These are phyloP conservation scores for Ambastaia sidthimunki DNA, from an alignment of 2,797 vertebrate genomes.

Conservation along the genomic window DNA sequence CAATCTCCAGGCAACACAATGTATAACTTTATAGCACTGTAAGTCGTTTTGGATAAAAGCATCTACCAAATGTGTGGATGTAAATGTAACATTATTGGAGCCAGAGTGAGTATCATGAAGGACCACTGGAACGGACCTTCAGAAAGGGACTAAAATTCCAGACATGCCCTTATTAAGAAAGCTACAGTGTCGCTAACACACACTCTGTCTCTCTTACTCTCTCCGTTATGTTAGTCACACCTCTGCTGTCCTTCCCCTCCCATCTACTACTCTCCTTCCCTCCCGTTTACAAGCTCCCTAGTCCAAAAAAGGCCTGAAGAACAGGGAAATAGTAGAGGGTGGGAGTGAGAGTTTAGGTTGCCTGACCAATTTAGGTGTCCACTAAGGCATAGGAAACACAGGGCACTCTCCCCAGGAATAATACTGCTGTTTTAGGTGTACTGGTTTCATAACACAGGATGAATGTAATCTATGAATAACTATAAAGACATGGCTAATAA, in stretches of 20 bases:
- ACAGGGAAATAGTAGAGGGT: constrained; percentile 67
- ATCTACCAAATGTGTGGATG: too few relatives aligned
- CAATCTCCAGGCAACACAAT: too few relatives aligned
- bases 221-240: constrained; percentile 61
- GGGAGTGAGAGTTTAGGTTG: constrained; percentile 61
- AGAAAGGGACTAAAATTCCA: constrained; percentile 59
- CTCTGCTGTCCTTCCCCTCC: constrained; percentile 50
- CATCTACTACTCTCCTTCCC: constrained; percentile 18
- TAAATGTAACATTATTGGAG: background rate
- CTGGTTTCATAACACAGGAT: background rate
- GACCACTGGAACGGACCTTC: constrained; percentile 28
- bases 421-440: constrained; percentile 38
- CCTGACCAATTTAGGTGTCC: constrained; percentile 62
- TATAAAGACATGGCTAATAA: background rate
- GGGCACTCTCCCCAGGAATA: constrained; percentile 49
- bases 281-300: constrained; percentile 74
- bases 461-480: constrained; percentile 11
- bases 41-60: too few relatives aligned
- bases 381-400: constrained; percentile 49
- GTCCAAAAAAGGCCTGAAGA: constrained; percentile 86
- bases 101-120: constrained; percentile 5
- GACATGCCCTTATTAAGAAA: constrained; percentile 83
- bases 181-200: constrained; percentile 54
- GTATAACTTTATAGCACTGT: too few relatives aligned
- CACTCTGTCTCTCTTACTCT: background rate